Conservation (phyloP, 1,140 invertebrate genomes). For the Gonioctena quinquepunctata region DNA sequence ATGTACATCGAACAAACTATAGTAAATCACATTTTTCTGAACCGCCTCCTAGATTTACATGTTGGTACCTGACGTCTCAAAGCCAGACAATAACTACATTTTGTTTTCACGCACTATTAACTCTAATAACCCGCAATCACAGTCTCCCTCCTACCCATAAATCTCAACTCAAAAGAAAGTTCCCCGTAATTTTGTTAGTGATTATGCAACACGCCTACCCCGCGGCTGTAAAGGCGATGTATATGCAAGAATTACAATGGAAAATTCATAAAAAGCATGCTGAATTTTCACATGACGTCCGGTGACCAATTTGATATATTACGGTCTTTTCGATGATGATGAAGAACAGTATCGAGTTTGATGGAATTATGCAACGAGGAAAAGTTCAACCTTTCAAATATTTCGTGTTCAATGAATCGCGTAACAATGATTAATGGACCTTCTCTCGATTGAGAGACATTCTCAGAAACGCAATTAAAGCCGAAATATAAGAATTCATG, state of each 20-base stretch:
- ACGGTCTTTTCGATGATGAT: not conserved
- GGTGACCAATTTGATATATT: not conserved
- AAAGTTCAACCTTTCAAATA: not conserved
- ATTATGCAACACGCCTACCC: not conserved
- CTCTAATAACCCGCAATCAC: not conserved
- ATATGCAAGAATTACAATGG: not conserved
- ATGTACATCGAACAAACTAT: too few relatives aligned
- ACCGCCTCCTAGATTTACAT: not conserved
- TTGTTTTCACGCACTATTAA: not conserved
- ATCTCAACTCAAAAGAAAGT: not conserved
- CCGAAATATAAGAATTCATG: too few relatives aligned
- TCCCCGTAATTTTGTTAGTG: not conserved
- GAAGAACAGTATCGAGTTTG: not conserved
- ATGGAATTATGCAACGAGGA: not conserved
- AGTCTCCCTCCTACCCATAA: not conserved
- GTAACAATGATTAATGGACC: not conserved
- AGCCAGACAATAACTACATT: not conserved
- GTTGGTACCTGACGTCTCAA: not conserved
- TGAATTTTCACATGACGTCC: not conserved
- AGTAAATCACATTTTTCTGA: too few relatives aligned
- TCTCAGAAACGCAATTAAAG: too few relatives aligned
- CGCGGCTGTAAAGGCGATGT: not conserved
- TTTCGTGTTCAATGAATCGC: not conserved
- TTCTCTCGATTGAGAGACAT: not conserved
- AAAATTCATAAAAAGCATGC: not conserved